Evolutionary conservation across 2,113 vertebrate species (phyloP).

Genomic region (Climacteris rufus): DNA sequence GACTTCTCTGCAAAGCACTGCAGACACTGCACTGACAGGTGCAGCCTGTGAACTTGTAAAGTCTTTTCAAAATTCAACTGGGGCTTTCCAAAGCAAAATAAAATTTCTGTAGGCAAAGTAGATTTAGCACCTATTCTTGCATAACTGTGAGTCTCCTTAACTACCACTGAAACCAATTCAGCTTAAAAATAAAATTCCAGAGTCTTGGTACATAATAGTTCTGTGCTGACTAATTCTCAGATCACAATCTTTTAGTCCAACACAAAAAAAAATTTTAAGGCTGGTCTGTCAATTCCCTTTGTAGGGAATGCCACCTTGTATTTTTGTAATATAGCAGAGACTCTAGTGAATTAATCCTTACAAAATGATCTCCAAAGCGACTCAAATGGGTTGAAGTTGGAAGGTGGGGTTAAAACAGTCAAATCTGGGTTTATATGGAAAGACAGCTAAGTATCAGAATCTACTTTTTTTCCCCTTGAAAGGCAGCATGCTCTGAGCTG

Average conservation of each 20-base stretch:
- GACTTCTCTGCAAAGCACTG: not conserved
- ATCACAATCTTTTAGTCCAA: not conserved
- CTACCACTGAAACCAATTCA: not conserved
- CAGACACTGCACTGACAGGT: slow-evolving; percentile 5
- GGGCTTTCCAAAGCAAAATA: slow-evolving; percentile 30
- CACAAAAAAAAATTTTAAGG: not conserved
- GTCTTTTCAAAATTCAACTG: slow-evolving; percentile 32
- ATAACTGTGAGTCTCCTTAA: not conserved
- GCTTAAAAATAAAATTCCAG: not conserved
- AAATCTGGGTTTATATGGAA: not conserved
- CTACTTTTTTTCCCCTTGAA: not conserved
- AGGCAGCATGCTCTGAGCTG: not conserved
- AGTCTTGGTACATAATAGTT: not conserved
- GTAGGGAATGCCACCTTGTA: not conserved
- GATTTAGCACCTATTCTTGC: not conserved
- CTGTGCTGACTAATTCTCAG: not conserved
- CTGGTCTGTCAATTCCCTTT: not conserved
- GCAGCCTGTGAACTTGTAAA: slow-evolving; percentile 36
- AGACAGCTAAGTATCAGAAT: not conserved
- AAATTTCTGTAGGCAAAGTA: slow-evolving; percentile 19
- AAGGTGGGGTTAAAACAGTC: not conserved
- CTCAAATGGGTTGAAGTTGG: not conserved
- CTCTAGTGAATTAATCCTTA: not conserved
- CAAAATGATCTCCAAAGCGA: not conserved
- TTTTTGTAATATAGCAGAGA: not conserved